Percentiles rank a stretch among this genome's conserved stretches.
These are phyloP conservation scores for Cephus runcator DNA, from an alignment of 2,888 invertebrate genomes.

Conservation along the genomic window DNA sequence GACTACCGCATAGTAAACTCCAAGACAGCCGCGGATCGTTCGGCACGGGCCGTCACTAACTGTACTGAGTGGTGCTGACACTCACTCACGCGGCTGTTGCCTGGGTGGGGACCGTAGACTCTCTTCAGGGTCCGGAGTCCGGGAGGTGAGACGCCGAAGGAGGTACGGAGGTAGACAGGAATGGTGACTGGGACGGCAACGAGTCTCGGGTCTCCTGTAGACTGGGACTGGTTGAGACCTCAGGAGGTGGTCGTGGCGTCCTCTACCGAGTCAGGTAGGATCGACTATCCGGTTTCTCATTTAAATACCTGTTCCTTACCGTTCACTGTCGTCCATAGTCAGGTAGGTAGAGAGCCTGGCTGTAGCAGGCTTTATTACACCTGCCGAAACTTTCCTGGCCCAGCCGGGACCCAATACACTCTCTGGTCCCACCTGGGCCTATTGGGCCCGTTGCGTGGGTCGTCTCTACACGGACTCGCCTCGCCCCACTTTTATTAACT, in stretches of 20 bases:
- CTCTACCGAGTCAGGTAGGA: constrained; percentile 48
- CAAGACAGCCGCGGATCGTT: constrained; percentile 34
- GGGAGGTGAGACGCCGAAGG: constrained; percentile 26
- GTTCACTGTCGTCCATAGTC: constrained; percentile 40
- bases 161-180: background rate
- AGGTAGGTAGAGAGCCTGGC: constrained; percentile 20
- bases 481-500: background rate
- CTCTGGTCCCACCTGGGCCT: background rate
- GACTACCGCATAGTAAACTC: constrained; percentile 33
- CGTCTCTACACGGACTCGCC: background rate
- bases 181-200: constrained; percentile 24
- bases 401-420: background rate
- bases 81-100: constrained; percentile 41
- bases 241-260: constrained; percentile 47
- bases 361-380: constrained; percentile 16
- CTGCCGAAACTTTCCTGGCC: constrained; percentile 22
- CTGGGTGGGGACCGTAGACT: constrained; percentile 34
- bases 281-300: constrained; percentile 53
- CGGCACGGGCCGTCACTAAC: constrained; percentile 55
- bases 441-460: background rate
- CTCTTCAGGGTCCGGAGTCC: constrained; percentile 12
- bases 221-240: constrained; percentile 16
- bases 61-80: constrained; percentile 54
- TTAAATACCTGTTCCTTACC: constrained; percentile 56
- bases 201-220: constrained; percentile 28